A percentile compares a stretch with the other conserved stretches of the same genome.
Conservation (phyloP, 2,797 vertebrate species). For the Adrianichthys oophorus region DNA sequence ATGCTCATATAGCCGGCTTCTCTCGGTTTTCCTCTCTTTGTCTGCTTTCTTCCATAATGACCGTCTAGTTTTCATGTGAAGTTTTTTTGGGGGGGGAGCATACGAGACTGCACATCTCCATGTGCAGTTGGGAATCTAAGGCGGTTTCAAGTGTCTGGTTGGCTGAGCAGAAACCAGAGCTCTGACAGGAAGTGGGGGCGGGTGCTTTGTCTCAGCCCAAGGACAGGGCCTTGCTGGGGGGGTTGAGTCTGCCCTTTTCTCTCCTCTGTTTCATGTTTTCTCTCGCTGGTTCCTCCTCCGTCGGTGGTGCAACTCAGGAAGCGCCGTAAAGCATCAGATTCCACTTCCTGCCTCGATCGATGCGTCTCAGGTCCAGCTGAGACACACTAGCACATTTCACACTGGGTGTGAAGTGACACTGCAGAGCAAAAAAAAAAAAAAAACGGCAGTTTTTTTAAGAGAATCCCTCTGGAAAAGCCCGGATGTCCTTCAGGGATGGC, state of each 20-base stretch:
- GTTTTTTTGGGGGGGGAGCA: too few species aligned
- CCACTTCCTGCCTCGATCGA: slow-evolving; percentile 83
- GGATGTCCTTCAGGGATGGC: slow-evolving; percentile 11
- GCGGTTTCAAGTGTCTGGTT: neutral
- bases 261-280: slow-evolving; percentile 23
- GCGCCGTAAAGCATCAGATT: slow-evolving; percentile 78
- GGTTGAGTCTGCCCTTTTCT: slow-evolving; percentile 49
- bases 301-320: slow-evolving; percentile 71
- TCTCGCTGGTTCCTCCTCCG: slow-evolving; percentile 41
- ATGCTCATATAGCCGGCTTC: too few species aligned
- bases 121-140: neutral
- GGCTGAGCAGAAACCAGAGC: slow-evolving; percentile 24
- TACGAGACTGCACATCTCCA: too few species aligned
- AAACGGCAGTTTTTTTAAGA: too few species aligned
- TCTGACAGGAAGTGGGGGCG: slow-evolving; percentile 40
- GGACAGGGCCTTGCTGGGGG: slow-evolving; percentile 46
- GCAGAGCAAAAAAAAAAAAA: too few species aligned
- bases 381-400: slow-evolving; percentile 5
- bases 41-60: too few species aligned
- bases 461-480: neutral
- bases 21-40: too few species aligned
- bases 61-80: too few species aligned
- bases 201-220: slow-evolving; percentile 67
- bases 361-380: slow-evolving; percentile 65
- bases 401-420: neutral